Evolutionary conservation across 2,888 invertebrate genomes (phyloP).

Genomic region (Heliothis peltigera): DNA sequence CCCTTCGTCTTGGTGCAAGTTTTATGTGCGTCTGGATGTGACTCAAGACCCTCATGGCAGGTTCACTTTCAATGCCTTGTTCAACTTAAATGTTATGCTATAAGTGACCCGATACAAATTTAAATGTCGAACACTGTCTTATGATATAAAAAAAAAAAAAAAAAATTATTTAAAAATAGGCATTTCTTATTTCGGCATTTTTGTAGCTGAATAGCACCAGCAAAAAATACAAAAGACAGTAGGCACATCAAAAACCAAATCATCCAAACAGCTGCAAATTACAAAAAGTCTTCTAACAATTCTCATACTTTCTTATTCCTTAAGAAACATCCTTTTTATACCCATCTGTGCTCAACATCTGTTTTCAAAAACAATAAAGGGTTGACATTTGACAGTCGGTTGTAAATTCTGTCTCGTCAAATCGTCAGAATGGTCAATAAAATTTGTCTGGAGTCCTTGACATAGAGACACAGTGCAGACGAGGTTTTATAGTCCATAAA

Average conservation of each 20-base stretch:
- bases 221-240: neutral
- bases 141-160: too few species aligned
- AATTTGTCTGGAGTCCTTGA: conserved; percentile 88
- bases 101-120: neutral
- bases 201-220: too few species aligned
- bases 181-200: too few species aligned
- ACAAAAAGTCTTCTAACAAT: conserved; percentile 15
- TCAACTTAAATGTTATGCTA: neutral
- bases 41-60: conserved; percentile 12
- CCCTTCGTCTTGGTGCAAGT: conserved; percentile 72
- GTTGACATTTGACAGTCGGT: conserved; percentile 70
- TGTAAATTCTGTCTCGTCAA: conserved; percentile 76
- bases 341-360: conserved; percentile 59
- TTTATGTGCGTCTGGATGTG: conserved; percentile 56
- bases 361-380: conserved; percentile 70
- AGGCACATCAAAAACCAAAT: conserved; percentile 3
- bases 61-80: conserved; percentile 1
- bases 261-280: conserved; percentile 40
- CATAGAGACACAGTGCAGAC: conserved; percentile 88
- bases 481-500: conserved; percentile 89
- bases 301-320: conserved; percentile 30
- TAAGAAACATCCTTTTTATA: conserved; percentile 21
- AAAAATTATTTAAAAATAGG: too few species aligned
- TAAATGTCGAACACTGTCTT: too few species aligned
- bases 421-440: conserved; percentile 82